A percentile compares a stretch with the other conserved stretches of the same genome.
These are phyloP conservation scores for Panurus biarmicus DNA, from an alignment of 2,113 vertebrate species.

Conservation along the genomic window DNA sequence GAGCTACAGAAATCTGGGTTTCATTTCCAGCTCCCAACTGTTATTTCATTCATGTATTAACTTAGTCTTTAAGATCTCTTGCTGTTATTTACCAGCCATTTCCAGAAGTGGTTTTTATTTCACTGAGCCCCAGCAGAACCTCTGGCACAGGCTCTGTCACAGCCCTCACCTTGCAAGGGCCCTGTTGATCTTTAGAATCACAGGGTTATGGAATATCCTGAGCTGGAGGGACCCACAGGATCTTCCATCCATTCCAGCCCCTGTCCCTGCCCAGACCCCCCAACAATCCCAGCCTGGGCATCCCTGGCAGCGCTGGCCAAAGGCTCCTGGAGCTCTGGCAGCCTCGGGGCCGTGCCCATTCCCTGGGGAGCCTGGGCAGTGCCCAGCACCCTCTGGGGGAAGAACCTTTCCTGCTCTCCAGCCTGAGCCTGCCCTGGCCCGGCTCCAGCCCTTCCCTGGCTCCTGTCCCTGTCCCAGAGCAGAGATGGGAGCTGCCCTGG, in stretches of 20 bases:
- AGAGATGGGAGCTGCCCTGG: background rate
- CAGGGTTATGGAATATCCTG: background rate
- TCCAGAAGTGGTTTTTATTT: conserved; percentile 30
- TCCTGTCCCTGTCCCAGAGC: background rate
- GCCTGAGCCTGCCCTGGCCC: accelerated
- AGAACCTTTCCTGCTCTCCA: background rate
- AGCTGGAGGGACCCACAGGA: too few species aligned
- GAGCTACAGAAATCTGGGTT: background rate
- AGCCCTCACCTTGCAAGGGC: background rate
- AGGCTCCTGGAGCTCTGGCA: background rate
- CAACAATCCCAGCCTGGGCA: background rate
- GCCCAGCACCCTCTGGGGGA: background rate
- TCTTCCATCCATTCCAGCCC: accelerated
- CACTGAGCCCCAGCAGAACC: background rate
- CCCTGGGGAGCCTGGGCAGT: background rate
- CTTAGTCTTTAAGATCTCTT: background rate
- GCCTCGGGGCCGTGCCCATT: background rate
- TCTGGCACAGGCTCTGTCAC: background rate
- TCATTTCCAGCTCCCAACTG: conserved; percentile 4
- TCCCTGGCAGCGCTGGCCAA: background rate
- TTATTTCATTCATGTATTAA: conserved; percentile 25
- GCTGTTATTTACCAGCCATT: conserved; percentile 16
- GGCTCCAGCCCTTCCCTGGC: background rate
- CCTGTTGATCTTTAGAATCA: background rate
- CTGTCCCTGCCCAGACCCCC: background rate